Evolutionary conservation across 2,888 invertebrate genomes (phyloP), one percentile per base, ranked within the genome.

Genomic region (Oeneis ivallda): DNA sequence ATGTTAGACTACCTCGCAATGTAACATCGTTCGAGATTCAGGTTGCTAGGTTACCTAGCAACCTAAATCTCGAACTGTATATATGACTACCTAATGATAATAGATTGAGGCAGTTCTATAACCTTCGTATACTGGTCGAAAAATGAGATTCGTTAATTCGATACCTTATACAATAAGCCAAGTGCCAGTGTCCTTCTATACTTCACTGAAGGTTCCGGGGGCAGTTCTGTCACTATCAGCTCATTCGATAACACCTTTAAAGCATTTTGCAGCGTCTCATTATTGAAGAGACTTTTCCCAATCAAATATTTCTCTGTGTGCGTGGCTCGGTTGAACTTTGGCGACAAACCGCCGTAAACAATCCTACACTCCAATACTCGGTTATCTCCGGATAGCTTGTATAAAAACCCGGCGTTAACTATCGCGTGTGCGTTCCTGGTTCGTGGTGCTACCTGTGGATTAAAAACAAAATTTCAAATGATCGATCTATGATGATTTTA

Each of bases 351-450:
- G 13, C 94, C 94, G 59, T 92, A 93, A 0, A 94, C 93, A n/a
- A 95, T 92, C 56, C 89, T 83, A 1, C 94, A 94, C n/a, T 85
- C 85, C 19, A 80, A 68, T 0, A 93, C 78, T 41, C 9, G 79
- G 9, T 77, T 77, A 67, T 90, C 72, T 70, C 83, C 65, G 8
- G 72, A 75, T 53, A 95, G 79, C 77, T 93, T 92, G 66, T 95
- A 93, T 0, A 94, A 83, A 78, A 96, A 96, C 4, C 93, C 96
- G 15, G 95, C 95, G 74, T 96, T 96, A 0, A 96, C 94, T 75
- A 94, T 93, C 0, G 96, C 96, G 73, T 95, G 95, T 0, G 95
- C 94, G 75, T 95, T 96, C 85, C 95, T 95, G 1, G 94, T 92
- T 65, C 95, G 87, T 1, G 95, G 93, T 93, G 95, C 95, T 64